Evolutionary conservation across 2,888 invertebrate species (phyloP), one percentile per base, ranked within the genome.

Genomic region (Tachina fera): DNA sequence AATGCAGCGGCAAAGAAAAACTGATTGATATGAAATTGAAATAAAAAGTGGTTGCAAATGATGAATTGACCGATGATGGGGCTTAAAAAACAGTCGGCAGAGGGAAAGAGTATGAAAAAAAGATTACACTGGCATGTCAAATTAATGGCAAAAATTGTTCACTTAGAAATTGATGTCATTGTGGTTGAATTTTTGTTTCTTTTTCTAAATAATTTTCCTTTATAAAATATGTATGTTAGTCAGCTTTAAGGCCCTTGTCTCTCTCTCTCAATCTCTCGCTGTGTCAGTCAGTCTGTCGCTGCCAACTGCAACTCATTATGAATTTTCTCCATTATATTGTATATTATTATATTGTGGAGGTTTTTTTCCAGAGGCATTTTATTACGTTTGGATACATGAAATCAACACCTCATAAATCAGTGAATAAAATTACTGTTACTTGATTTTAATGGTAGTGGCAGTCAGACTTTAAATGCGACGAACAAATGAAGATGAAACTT

Each of bases 361-460:
- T 51, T 72, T 79, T 41, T 41, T 49, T 41, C 11, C 22, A 16
- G 67, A 31, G 63, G 43, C 51, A 83, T 83, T 72, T 72, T 72
- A 76, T 79, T 78, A 75, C 63, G 51, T 79, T 84, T 83, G 82
- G 60, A 71, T 82, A 79, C 82, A 75, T 86, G 86, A 86, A 83
- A 86, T 83, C 83, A 86, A 86, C 86, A 86, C 86, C 86, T 83
- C 79, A 80, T 86, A 86, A 86, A 86, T 86, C 86, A 83, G 71
- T 39, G 9, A 65, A 39, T 76, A 82, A 67, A 60, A 75, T 49
- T 60, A 78, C 77, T 83, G 83, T 83, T 83, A 83, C 16, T 75
- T 75, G 68, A 75, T 68, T 61, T 75, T 45, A 75, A 45, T 68
- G 41, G 53, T 53, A 16, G 58, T 67, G 67, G 22, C 68, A 78